Conservation (phyloP, 2,113 vertebrate species). For the Heterocephalus glaber region DNA sequence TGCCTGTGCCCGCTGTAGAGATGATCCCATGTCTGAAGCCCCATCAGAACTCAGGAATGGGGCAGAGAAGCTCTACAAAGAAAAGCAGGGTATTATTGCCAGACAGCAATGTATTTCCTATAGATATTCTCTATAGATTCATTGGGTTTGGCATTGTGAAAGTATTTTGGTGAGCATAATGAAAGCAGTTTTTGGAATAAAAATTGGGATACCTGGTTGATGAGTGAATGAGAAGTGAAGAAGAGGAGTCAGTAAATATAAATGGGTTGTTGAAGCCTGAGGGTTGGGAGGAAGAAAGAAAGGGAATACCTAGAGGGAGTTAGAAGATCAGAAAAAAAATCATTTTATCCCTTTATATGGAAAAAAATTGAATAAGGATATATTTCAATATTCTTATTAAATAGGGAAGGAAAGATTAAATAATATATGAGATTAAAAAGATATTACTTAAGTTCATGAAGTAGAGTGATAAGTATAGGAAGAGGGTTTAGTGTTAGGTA, state of each 20-base stretch:
- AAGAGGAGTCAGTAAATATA: neutral
- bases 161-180: neutral
- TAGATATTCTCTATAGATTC: neutral
- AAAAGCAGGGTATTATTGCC: neutral
- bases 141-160: neutral
- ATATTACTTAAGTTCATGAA: neutral
- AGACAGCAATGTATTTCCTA: neutral
- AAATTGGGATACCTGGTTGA: constrained; percentile 15
- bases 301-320: neutral
- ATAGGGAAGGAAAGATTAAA: constrained; percentile 34
- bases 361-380: neutral
- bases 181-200: constrained; percentile 35
- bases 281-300: neutral
- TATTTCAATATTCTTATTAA: neutral
- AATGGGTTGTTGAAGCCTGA: constrained; percentile 5
- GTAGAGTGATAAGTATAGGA: neutral
- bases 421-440: neutral
- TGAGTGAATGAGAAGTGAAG: constrained; percentile 27
- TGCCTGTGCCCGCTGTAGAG: neutral
- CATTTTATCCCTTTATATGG: neutral
- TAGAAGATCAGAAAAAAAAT: neutral
- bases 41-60: neutral
- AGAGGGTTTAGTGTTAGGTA: constrained; percentile 1
- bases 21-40: neutral
- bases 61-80: constrained; percentile 27